Base-by-base conservation (phyloP, 2,888 invertebrate genomes). In the Agrochola litura region DNA sequence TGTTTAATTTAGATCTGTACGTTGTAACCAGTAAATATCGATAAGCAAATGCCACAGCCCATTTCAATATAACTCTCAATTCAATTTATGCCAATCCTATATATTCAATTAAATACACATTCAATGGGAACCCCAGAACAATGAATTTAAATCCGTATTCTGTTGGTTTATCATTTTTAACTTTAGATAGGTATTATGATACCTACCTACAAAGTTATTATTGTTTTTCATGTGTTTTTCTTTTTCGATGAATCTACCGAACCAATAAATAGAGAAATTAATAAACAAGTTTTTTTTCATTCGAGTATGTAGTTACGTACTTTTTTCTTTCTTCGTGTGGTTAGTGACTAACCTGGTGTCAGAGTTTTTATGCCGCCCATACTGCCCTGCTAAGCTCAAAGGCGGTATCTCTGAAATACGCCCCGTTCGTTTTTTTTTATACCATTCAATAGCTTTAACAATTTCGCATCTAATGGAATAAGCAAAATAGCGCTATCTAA, bases 11-110 rank as follows among this genome's bases (percentile, higher is more conserved):
- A 67, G 46, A 71, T 71, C 60, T 70, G 77, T 68, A 25, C 52
- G 37, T 46, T 74, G 72, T 76, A 43, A 12, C 70, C 71, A 72
- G 76, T 73, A 76, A 84, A 84, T 73, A 86, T 16, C 64, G 46
- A 68, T 63, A 60, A 54, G 73, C 71, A 85, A 81, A 86, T 60
- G 41, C 79, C 63, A 73, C 79, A 49, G 77, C 73, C 72, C 67
- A 67, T 77, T 86, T 79, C 75, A 81, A 79, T 86, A 84, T 82
- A 87, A 83, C 69, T 63, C 79, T 64, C 86, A 74, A 84, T 87
- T 84, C 82, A 82, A 86, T 87, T 87, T 81, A 81, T 83, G 61
- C 77, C 79, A 77, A 79, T 82, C 73, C 75, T 65, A 70, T 85
- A 76, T 52, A 77, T 83, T 79, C 77, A 81, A 79, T 81, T 76